Percentiles rank a stretch among this genome's conserved stretches.
These are phyloP conservation scores for Rhinogobio ventralis DNA, from an alignment of 2,797 vertebrate genomes.

Conservation along the genomic window DNA sequence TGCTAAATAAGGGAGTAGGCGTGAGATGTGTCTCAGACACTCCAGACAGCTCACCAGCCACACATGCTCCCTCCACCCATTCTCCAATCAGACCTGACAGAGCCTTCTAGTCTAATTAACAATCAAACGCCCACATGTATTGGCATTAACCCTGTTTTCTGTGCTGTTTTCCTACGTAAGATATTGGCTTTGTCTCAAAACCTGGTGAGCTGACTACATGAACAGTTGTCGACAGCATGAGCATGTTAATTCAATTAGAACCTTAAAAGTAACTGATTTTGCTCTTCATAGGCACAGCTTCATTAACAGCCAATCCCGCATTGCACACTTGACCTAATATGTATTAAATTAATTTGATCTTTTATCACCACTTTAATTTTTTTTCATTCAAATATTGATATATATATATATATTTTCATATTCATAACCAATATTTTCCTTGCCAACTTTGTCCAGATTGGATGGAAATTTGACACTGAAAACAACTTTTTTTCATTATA, in stretches of 20 bases:
- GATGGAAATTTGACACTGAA: too few species aligned
- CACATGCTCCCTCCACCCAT: constrained; percentile 57
- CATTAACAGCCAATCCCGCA: neutral
- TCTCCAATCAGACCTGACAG: constrained; percentile 77
- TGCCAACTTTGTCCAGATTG: too few species aligned
- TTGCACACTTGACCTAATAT: neutral
- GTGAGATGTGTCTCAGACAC: constrained; percentile 56
- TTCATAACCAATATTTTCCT: neutral
- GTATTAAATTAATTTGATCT: neutral
- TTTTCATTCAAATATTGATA: neutral
- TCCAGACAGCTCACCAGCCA: constrained; percentile 62
- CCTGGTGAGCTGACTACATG: constrained; percentile 42
- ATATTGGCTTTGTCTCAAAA: constrained; percentile 65
- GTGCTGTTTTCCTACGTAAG: constrained; percentile 65
- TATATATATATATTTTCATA: neutral
- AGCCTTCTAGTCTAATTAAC: constrained; percentile 80
- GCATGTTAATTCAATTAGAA: neutral
- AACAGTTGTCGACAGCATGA: constrained; percentile 5
- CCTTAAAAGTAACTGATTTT: constrained; percentile 6
- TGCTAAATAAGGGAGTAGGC: constrained; percentile 30
- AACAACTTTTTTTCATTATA: too few species aligned
- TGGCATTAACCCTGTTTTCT: constrained; percentile 71
- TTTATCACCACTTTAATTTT: neutral
- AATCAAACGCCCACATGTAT: constrained; percentile 70
- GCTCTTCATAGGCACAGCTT: neutral